A percentile compares a stretch with the other conserved stretches of the same genome.
phyloP scores from a whole-genome alignment of 2,797 vertebrate genomes.

The Schizopygopsis malacanthus region DNA sequence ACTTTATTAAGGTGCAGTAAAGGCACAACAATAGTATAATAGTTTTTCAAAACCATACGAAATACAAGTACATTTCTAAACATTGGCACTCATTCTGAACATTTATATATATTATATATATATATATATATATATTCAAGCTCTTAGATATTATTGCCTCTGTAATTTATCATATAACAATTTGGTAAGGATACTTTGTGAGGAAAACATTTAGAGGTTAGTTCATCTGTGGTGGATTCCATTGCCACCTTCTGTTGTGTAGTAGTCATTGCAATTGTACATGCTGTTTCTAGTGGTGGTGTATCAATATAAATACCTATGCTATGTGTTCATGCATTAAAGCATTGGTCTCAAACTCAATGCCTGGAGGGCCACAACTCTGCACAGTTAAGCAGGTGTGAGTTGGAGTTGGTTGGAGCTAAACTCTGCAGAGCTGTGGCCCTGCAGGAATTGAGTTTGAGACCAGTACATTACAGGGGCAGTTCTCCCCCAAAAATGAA shows the following conservation, averaged over 20 bases:
- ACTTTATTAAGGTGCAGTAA: neutral
- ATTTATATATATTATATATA: too few relatives aligned
- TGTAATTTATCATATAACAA: constrained; percentile 9
- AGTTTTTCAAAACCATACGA: neutral
- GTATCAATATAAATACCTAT: neutral
- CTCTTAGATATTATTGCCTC: neutral
- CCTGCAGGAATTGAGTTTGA: too few relatives aligned
- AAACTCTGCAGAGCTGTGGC: too few relatives aligned
- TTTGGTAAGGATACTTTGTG: neutral
- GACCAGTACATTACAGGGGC: too few relatives aligned
- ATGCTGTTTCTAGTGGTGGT: neutral
- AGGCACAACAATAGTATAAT: neutral
- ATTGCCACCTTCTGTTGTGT: constrained; percentile 63
- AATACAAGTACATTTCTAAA: neutral
- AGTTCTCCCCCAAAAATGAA: neutral
- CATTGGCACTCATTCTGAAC: neutral
- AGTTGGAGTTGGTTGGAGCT: too few relatives aligned
- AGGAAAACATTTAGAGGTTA: neutral
- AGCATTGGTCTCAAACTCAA: too few relatives aligned
- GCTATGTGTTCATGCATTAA: neutral
- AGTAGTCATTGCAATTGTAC: constrained; percentile 23
- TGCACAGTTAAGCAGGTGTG: too few relatives aligned
- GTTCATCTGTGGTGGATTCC: constrained; percentile 26
- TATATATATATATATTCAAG: too few relatives aligned
- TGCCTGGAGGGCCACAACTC: too few relatives aligned